Conservation (phyloP, 2,113 vertebrate species). For the Sciurus niger region DNA sequence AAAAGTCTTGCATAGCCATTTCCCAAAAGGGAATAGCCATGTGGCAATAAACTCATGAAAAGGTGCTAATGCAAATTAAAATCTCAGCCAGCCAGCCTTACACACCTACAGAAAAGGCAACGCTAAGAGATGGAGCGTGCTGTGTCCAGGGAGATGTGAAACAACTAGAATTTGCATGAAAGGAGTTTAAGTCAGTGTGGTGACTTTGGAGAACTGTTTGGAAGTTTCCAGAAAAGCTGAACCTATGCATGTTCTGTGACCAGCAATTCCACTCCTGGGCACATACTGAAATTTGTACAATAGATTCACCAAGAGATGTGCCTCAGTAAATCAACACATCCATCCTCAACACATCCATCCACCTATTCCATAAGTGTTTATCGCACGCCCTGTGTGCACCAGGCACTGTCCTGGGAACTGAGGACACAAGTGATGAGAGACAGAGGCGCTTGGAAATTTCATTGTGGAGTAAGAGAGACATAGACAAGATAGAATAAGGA, state of each 20-base stretch:
- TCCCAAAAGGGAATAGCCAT: not conserved
- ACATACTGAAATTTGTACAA: not conserved
- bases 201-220: not conserved
- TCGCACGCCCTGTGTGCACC: not conserved
- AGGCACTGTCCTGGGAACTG: not conserved
- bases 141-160: fast-evolving
- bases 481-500: not conserved
- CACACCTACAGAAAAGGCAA: not conserved
- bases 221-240: not conserved
- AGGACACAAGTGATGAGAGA: not conserved
- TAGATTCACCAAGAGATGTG: no score
- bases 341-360: not conserved
- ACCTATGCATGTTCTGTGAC: not conserved
- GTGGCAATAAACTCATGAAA: fast-evolving
- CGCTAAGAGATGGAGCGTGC: not conserved
- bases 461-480: not conserved
- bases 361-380: not conserved
- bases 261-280: not conserved
- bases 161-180: not conserved
- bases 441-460: not conserved
- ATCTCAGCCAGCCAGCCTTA: not conserved
- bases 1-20: not conserved
- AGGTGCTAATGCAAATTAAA: not conserved
- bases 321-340: not conserved
- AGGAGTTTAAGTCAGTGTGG: fast-evolving